A percentile compares a stretch with the other conserved stretches of the same genome.
These are phyloP conservation scores for Thermophis baileyi DNA, from an alignment of 2,113 vertebrate genomes.

Conservation along the genomic window DNA sequence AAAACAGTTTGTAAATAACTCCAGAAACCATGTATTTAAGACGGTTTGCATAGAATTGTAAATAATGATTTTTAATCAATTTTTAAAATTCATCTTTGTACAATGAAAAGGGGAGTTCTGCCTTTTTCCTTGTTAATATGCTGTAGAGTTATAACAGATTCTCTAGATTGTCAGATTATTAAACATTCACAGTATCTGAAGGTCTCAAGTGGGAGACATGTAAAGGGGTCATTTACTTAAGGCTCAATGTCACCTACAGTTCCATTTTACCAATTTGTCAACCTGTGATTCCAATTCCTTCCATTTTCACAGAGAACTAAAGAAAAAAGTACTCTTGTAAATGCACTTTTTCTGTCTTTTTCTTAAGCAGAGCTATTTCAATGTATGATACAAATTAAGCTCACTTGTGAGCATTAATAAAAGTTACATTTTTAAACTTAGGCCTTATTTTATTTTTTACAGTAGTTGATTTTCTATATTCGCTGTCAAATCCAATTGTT, in stretches of 20 bases:
- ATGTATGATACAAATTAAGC: slow-evolving; percentile 83
- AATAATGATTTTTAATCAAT: slow-evolving; percentile 90
- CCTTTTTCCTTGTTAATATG: slow-evolving; percentile 82
- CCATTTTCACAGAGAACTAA: slow-evolving; percentile 79
- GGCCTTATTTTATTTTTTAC: slow-evolving; percentile 70
- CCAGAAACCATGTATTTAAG: slow-evolving; percentile 87
- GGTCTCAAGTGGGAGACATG: slow-evolving; percentile 70
- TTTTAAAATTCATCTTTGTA: slow-evolving; percentile 89
- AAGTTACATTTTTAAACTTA: slow-evolving; percentile 86
- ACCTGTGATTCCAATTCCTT: slow-evolving; percentile 77
- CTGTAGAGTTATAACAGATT: slow-evolving; percentile 78
- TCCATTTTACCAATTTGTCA: slow-evolving; percentile 78
- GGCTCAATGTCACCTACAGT: slow-evolving; percentile 71
- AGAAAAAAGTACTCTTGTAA: slow-evolving; percentile 80
- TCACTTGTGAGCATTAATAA: slow-evolving; percentile 87
- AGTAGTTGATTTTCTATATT: slow-evolving; percentile 60
- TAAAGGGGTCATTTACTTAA: slow-evolving; percentile 70
- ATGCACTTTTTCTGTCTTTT: slow-evolving; percentile 82
- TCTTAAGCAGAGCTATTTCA: slow-evolving; percentile 85
- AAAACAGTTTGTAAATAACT: slow-evolving; percentile 86
- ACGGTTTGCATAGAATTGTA: slow-evolving; percentile 91
- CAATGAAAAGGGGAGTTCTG: slow-evolving; percentile 70
- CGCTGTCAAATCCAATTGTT: slow-evolving; percentile 46
- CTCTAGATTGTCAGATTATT: slow-evolving; percentile 75
- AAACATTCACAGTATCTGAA: slow-evolving; percentile 68